phyloP scores from a whole-genome alignment of 2,797 vertebrate genomes.

The Staurois parvus region DNA sequence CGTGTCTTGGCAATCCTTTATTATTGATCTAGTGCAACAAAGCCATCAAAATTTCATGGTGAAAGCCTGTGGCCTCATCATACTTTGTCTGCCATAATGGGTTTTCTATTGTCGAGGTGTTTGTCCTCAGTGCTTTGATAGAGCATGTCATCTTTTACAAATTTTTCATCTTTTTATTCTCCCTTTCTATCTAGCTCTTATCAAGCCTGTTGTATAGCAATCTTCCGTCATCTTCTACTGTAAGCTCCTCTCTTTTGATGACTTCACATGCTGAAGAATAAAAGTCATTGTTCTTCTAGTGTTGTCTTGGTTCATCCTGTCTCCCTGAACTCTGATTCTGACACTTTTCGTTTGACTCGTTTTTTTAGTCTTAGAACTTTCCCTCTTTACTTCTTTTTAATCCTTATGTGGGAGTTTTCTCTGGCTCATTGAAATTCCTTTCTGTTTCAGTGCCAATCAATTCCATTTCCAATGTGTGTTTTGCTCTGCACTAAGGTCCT shows the following conservation, averaged over 20 bases:
- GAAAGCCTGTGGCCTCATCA: background rate
- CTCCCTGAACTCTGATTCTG: conserved; percentile 19
- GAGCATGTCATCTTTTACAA: background rate
- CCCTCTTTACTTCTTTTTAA: conserved; percentile 11
- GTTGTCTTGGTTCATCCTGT: conserved; percentile 25
- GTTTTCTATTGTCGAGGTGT: background rate
- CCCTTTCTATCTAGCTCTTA: conserved; percentile 13
- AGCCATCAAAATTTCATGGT: background rate
- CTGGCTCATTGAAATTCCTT: conserved; percentile 35
- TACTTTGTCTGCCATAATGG: background rate
- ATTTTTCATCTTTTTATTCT: background rate
- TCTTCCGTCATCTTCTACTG: conserved; percentile 13
- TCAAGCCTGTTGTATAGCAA: conserved; percentile 9
- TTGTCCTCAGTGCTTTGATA: conserved; percentile 4
- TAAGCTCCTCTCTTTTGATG: conserved; percentile 13
- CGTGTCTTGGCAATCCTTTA: conserved; percentile 3
- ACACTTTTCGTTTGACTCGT: background rate
- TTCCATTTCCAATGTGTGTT: conserved; percentile 36
- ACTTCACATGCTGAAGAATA: conserved; percentile 13
- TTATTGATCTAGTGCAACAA: background rate
- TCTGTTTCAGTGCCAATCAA: conserved; percentile 29
- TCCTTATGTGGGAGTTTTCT: conserved; percentile 1
- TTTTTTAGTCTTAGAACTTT: conserved; percentile 19
- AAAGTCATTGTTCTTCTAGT: conserved; percentile 21
- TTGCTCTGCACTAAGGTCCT: conserved; percentile 1